Evolutionary conservation across 2,113 vertebrate genomes (phyloP), one percentile per base, ranked within the genome.

Genomic region (Anhinga anhinga): DNA sequence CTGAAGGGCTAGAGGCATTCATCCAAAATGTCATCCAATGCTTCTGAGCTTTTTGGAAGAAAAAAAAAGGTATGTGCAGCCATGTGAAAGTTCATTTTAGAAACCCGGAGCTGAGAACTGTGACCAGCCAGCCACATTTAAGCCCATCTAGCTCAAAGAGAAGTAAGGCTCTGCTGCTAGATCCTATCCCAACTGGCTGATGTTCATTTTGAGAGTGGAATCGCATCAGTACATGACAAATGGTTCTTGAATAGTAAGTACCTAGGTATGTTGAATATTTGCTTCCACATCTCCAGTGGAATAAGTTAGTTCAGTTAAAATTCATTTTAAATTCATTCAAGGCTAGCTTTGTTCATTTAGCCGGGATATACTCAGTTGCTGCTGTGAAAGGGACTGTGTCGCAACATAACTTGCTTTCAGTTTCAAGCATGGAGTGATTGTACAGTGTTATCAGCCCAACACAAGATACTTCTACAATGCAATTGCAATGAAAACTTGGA

Each of bases 401-500:
- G 2, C 40, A 29, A 13, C 32, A 4, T 21, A 53, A 47, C 26
- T 53, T 89, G 25, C 70, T 80, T 95, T 82, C 65, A 47, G 32
- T 95, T 55, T 92, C 63, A 49, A 50, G 38, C 34, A 62, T 0
- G 36, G 62, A 72, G 40, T 56, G 47, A 38, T 25, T n/a, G 45
- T 19, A 11, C 49, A 65, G 23, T 42, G 50, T 61, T 93, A 65
- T 25, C 90, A 62, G 38, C 67, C 65, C 53, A 30, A 49, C 45
- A 50, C 23, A 50, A 71, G 59, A 23, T 38, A 85, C 83, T 93
- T 93, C 69, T 44, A 11, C 73, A 85, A 73, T 90, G 61, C 38
- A 65, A 56, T 88, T 95, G 62, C 29, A 67, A 17, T 62, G 81
- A 71, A 94, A 96, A 95, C 69, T 63, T 77, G 52, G 83, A 94